These are phyloP conservation scores for Antechinus stuartii DNA, from an alignment of 2,113 vertebrate species.

Conservation along the genomic window DNA sequence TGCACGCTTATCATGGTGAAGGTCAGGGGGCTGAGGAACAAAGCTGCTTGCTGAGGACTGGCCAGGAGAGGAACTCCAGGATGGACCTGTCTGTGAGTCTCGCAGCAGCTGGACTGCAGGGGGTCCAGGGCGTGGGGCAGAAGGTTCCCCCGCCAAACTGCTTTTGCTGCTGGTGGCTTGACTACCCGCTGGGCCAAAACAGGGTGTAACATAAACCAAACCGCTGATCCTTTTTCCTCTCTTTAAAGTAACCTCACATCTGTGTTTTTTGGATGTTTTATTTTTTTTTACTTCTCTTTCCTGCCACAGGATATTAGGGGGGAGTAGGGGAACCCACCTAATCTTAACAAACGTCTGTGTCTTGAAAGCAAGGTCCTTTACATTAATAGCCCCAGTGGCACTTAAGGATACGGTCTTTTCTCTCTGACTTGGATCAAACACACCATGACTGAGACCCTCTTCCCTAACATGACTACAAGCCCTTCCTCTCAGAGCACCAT, in stretches of 20 bases:
- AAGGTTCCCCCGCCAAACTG: not conserved
- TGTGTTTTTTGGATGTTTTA: slow-evolving; percentile 56
- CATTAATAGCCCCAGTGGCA: slow-evolving; percentile 27
- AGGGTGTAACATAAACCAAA: slow-evolving; percentile 62
- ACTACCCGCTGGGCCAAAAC: slow-evolving; percentile 46
- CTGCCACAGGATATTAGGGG: slow-evolving; percentile 73
- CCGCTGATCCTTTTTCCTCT: slow-evolving; percentile 26
- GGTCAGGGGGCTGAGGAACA: not conserved
- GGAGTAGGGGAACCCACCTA: slow-evolving; percentile 53
- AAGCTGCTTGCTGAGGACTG: not conserved
- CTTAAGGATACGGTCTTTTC: slow-evolving; percentile 59
- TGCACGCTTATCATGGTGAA: not conserved
- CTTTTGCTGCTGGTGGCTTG: not conserved
- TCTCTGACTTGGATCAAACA: slow-evolving; percentile 21
- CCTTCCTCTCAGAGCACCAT: not conserved
- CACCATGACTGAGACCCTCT: slow-evolving; percentile 12
- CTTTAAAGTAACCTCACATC: slow-evolving; percentile 61
- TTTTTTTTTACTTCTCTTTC: slow-evolving; percentile 62
- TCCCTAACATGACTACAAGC: not conserved
- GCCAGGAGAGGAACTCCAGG: not conserved
- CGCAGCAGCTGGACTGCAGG: not conserved
- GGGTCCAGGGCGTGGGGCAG: not conserved
- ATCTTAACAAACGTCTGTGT: slow-evolving; percentile 32
- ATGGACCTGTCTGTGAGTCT: not conserved
- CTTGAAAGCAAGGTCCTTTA: slow-evolving; percentile 62